Conservation (phyloP, 2,797 vertebrate genomes). For the Aeoliscus strigatus region DNA sequence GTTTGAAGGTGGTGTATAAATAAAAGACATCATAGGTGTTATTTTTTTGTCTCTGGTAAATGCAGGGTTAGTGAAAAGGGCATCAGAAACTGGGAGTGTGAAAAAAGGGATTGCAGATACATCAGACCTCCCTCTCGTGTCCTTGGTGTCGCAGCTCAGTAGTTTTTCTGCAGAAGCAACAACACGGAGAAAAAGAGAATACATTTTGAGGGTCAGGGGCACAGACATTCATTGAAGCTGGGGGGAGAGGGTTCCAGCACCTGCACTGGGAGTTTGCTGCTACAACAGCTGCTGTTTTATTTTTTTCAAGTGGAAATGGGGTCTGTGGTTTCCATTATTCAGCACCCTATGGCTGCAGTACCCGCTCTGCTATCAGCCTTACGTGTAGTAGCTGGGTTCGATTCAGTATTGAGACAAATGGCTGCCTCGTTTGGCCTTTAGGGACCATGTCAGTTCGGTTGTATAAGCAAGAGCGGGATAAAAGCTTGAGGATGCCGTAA, state of each 20-base stretch:
- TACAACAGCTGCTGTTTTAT: slow-evolving; percentile 20
- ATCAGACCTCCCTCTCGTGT: slow-evolving; percentile 52
- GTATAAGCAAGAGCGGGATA: neutral
- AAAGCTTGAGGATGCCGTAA: too few species aligned
- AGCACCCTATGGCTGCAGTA: slow-evolving; percentile 31
- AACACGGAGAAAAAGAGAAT: slow-evolving; percentile 14
- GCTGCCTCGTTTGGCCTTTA: slow-evolving; percentile 19
- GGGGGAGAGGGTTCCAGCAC: slow-evolving; percentile 34
- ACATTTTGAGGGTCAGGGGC: slow-evolving; percentile 48
- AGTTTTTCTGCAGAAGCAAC: slow-evolving; percentile 52
- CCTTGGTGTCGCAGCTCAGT: slow-evolving; percentile 59
- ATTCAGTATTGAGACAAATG: slow-evolving; percentile 2
- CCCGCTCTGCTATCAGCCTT: slow-evolving; percentile 31
- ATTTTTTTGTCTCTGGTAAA: neutral
- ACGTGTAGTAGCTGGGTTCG: slow-evolving; percentile 11
- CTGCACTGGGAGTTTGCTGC: slow-evolving; percentile 46
- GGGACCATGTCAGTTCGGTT: neutral
- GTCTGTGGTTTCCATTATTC: slow-evolving; percentile 48
- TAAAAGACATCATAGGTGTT: too few species aligned
- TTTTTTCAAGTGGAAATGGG: slow-evolving; percentile 30
- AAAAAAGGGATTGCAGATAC: slow-evolving; percentile 38
- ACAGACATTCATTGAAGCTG: slow-evolving; percentile 43
- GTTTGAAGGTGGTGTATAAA: too few species aligned
- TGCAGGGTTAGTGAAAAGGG: too few species aligned
- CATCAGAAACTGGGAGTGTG: too few species aligned